A percentile compares a stretch with the other conserved stretches of the same genome.
Evolutionary conservation across 2,113 vertebrate species (phyloP).

Genomic region (cattle (Bos taurus)): ARS-UCD2.0 NC_037337.1:89609501-89610000

Average conservation of each 20-base stretch:
- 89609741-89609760: neutral
- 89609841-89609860: neutral
- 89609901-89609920: neutral
- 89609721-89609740: neutral
- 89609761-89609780: neutral
- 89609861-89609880: neutral
- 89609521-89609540: neutral
- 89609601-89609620: neutral
- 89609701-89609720: neutral
- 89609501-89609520: neutral
- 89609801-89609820: neutral
- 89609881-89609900: neutral
- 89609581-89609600: neutral
- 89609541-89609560: neutral
- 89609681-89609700: neutral
- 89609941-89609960: neutral
- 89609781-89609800: neutral
- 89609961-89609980: neutral
- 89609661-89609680: neutral
- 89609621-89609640: neutral
- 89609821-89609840: neutral
- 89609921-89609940: neutral
- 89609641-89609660: neutral
- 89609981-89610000: neutral
- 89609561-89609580: neutral